phyloP scores from a whole-genome alignment of 2,797 vertebrate species.

The Falco peregrinus region DNA sequence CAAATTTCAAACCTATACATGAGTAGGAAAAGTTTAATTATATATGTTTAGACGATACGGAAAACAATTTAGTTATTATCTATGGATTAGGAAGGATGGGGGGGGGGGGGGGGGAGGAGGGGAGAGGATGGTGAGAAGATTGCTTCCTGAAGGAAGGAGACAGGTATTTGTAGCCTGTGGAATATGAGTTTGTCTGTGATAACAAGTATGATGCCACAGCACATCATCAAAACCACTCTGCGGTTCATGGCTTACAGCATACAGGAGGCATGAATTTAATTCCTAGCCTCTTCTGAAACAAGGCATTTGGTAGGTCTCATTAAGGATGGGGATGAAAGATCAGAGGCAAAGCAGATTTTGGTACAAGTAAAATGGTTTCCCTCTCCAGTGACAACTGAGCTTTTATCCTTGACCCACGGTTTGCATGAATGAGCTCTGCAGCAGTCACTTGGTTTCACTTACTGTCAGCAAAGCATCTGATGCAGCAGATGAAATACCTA shows the following conservation, averaged over 20 bases:
- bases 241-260: neutral
- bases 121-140: neutral
- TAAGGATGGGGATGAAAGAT: neutral
- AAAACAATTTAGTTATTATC: neutral
- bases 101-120: accelerated
- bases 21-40: neutral
- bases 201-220: neutral
- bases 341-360: neutral
- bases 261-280: neutral
- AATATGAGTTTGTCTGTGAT: neutral
- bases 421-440: neutral
- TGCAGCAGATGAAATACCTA: neutral
- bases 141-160: neutral
- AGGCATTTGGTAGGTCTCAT: neutral
- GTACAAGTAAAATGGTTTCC: neutral
- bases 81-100: neutral
- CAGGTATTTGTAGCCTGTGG: neutral
- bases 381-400: neutral
- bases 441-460: neutral
- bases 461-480: neutral
- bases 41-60: neutral
- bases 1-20: neutral
- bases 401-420: neutral
- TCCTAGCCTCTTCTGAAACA: neutral
- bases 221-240: neutral